Conservation (phyloP, 2,113 vertebrate genomes). For the Rhipidura dahli region DNA sequence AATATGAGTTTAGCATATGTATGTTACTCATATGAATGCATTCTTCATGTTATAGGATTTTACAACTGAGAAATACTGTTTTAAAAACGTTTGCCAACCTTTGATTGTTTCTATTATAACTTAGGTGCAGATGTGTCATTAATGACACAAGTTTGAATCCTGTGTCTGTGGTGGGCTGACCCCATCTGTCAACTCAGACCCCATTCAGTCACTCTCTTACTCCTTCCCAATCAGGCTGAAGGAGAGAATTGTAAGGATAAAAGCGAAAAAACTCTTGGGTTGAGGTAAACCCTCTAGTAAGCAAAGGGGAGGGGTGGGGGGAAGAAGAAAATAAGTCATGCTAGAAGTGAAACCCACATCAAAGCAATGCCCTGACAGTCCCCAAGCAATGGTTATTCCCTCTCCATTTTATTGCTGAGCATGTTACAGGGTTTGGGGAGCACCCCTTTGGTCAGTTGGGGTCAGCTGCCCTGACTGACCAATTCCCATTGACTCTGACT, state of each 20-base stretch:
- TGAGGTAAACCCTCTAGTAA: neutral
- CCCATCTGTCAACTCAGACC: neutral
- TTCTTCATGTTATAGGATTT: neutral
- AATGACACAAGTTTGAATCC: neutral
- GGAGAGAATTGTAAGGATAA: neutral
- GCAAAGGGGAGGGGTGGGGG: neutral
- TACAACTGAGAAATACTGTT: neutral
- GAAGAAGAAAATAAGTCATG: neutral
- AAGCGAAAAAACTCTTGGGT: neutral
- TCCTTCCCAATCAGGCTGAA: neutral
- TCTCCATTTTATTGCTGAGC: neutral
- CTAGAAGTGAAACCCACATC: neutral
- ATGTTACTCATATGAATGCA: neutral
- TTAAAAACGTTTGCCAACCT: neutral
- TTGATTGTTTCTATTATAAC: neutral
- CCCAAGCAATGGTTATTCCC: neutral
- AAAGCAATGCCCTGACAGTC: neutral
- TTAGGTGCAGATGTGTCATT: neutral
- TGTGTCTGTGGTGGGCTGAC: neutral
- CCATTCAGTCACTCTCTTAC: neutral
- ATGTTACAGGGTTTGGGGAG: accelerated
- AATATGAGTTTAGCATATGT: neutral
- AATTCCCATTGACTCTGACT: neutral
- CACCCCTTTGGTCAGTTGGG: neutral
- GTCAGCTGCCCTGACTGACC: neutral